Base-by-base conservation (phyloP, 1,140 invertebrate genomes). In the Drosophila sp. region DNA sequence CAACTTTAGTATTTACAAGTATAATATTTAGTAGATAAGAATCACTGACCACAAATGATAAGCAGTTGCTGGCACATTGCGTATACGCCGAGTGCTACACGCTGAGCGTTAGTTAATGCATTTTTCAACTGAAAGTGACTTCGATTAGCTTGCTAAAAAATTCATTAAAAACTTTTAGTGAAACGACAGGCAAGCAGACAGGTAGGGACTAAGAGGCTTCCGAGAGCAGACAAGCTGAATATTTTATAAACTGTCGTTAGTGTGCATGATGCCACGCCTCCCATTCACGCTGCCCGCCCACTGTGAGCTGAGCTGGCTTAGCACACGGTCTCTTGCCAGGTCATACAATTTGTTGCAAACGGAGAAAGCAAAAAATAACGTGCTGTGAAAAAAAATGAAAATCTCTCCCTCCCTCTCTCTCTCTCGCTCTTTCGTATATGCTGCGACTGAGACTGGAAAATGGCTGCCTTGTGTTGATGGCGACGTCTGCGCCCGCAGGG, bases 161-260 rank as follows among this genome's bases (percentile, higher is more conserved):
- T 87, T 87, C 82, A 87, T 87, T 87, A 89, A 87, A 82, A 87
- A 87, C 82, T 89, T 87, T 87, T 87, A 87, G 82, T 83, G 43
- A 57, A 57, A 40, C 63, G 51, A 57, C 58, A 74, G 53, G 16
- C 51, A 80, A 40, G n/a, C 27, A 70, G 48, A 36, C 38, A 29
- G 27, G 27, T 29, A 29, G 27, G 4, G 27, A 7, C 27, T 6
- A 29, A 7, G 7, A 29, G 27, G 27, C 27, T 21, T 21, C 21
- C 27, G 7, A 2, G 6, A 29, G 27, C 27, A 29, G 27, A 38
- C 78, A 61, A 50, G 56, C 45, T 87, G 83, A 87, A 87, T 87
- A 89, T 89, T 87, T 87, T 87, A 87, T 87, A 89, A 82, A 79
- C 78, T 89, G 83, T 89, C 83, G 83, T 87, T 87, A 87, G 82